A percentile compares a stretch with the other conserved stretches of the same genome.
These are phyloP conservation scores for Drosophila anceps DNA, from an alignment of 2,888 invertebrate genomes.

Conservation along the genomic window DNA sequence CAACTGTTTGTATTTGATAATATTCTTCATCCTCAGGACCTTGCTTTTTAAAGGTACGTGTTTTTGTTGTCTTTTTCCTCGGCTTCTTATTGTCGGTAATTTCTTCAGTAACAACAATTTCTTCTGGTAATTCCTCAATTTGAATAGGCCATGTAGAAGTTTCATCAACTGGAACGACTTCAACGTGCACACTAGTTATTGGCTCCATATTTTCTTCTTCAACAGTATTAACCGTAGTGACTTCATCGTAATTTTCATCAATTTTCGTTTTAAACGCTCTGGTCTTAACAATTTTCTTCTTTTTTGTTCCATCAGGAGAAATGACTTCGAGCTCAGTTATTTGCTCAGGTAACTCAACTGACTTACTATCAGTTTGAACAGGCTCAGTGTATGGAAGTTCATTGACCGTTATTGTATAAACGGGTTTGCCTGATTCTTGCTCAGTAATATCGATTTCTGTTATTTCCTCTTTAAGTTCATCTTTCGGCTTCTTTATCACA, in stretches of 20 bases:
- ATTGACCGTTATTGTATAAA: conserved; percentile 71
- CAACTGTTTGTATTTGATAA: conserved; percentile 86
- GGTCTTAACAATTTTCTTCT: conserved; percentile 81
- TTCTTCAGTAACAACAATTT: conserved; percentile 80
- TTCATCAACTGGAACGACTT: conserved; percentile 79
- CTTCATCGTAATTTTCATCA: conserved; percentile 83
- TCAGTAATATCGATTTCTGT: conserved; percentile 86
- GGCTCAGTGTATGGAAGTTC: conserved; percentile 67
- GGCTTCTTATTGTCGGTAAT: conserved; percentile 82
- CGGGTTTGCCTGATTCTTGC: conserved; percentile 85
- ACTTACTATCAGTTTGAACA: conserved; percentile 41
- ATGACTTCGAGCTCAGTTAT: conserved; percentile 77
- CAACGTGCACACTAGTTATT: conserved; percentile 79
- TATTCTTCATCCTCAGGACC: conserved; percentile 83
- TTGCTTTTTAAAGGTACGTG: conserved; percentile 86
- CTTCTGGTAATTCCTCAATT: conserved; percentile 83
- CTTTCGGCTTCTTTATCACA: conserved; percentile 85
- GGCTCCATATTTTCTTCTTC: conserved; percentile 82
- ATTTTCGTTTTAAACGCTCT: conserved; percentile 84
- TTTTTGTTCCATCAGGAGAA: conserved; percentile 82
- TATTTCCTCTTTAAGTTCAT: conserved; percentile 85
- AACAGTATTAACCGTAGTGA: conserved; percentile 84
- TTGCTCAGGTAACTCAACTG: conserved; percentile 84
- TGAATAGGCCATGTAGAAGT: conserved; percentile 66
- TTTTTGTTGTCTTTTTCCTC: conserved; percentile 84